phyloP scores from a whole-genome alignment of 1,140 invertebrate genomes.

The Rhagoletis zephyria region DNA sequence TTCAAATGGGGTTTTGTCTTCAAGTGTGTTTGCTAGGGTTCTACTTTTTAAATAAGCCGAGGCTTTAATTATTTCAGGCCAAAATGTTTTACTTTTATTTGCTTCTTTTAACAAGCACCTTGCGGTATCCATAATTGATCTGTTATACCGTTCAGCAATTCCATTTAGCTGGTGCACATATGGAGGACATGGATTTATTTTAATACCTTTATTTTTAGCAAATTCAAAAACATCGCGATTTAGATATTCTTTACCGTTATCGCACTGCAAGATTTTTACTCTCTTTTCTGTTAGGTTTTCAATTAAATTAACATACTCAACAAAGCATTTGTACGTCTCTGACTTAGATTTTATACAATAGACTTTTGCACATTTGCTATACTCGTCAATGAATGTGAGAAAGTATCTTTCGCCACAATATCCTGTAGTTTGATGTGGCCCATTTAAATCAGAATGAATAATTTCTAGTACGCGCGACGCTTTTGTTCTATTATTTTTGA shows the following conservation, averaged over 20 bases:
- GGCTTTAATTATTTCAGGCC: slow-evolving; percentile 59
- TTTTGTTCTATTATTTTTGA: slow-evolving; percentile 71
- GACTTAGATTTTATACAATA: slow-evolving; percentile 61
- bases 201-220: background rate
- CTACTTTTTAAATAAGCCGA: slow-evolving; percentile 66
- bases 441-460: slow-evolving; percentile 8
- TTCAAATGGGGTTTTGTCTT: slow-evolving; percentile 71
- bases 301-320: background rate
- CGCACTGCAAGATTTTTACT: background rate
- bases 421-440: slow-evolving; percentile 62
- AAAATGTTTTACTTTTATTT: slow-evolving; percentile 62
- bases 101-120: background rate
- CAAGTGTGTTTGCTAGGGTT: slow-evolving; percentile 63
- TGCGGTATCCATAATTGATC: background rate
- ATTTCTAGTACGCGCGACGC: slow-evolving; percentile 58
- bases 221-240: background rate
- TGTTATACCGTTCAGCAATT: background rate
- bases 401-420: slow-evolving; percentile 62
- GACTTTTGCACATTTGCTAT: slow-evolving; percentile 73
- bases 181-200: background rate
- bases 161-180: background rate
- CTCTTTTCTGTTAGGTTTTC: background rate
- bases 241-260: background rate
- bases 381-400: slow-evolving; percentile 67
- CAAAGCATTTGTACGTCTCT: background rate